These are phyloP conservation scores for Sinhomidia bicolor DNA, from an alignment of 2,888 invertebrate species.

Conservation along the genomic window DNA sequence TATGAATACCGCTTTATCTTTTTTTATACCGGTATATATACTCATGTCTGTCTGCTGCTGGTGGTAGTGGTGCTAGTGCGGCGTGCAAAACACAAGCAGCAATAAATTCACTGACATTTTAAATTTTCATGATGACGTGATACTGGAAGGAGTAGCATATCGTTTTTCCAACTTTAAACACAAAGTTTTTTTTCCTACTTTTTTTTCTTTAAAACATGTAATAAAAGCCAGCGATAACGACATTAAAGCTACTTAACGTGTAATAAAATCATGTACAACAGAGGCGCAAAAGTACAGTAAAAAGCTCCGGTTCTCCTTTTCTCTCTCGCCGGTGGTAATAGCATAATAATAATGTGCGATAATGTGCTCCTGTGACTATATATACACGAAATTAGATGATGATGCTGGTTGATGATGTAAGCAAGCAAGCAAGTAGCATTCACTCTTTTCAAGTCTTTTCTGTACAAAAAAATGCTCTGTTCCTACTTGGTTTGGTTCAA, in stretches of 20 bases:
- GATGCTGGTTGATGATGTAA: conserved; percentile 10
- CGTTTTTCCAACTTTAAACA: background rate
- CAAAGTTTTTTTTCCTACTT: background rate
- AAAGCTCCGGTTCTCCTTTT: conserved; percentile 4
- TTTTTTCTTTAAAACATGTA: background rate
- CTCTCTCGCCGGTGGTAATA: background rate
- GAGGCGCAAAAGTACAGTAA: background rate
- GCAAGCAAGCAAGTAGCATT: background rate
- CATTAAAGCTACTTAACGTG: conserved; percentile 53
- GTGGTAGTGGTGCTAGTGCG: background rate
- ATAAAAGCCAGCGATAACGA: conserved; percentile 36
- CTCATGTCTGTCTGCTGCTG: background rate
- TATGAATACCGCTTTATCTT: background rate
- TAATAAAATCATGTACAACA: conserved; percentile 41
- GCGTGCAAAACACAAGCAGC: background rate
- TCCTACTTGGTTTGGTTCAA: background rate
- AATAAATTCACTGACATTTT: conserved; percentile 39
- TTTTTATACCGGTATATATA: background rate
- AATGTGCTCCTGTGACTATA: background rate
- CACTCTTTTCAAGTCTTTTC: background rate
- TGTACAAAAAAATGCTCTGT: background rate
- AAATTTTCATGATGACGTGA: conserved; percentile 49
- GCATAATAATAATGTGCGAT: conserved; percentile 47
- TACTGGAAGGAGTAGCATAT: background rate
- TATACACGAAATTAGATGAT: background rate